These are phyloP conservation scores for Apus apus DNA, from an alignment of 2,113 vertebrate species.

Conservation along the genomic window DNA sequence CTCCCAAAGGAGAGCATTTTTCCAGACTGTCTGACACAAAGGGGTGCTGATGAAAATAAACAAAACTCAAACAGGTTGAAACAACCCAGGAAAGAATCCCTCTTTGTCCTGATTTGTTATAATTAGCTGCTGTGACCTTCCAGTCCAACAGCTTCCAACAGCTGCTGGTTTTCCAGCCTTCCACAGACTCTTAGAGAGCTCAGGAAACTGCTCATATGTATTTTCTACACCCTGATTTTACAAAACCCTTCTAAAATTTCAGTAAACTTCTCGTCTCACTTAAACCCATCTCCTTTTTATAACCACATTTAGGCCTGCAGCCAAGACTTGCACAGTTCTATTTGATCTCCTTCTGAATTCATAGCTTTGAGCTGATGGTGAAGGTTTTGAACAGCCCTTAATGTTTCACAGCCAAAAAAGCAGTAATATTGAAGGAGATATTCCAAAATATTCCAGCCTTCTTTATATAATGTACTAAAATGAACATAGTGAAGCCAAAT, in stretches of 20 bases:
- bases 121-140: neutral
- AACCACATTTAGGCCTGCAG: neutral
- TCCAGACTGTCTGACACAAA: neutral
- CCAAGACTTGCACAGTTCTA: neutral
- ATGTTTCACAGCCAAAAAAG: neutral
- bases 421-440: neutral
- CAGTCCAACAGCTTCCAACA: neutral
- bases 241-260: neutral
- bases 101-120: neutral
- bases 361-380: neutral
- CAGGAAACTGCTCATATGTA: fast-evolving
- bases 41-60: neutral
- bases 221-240: neutral
- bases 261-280: neutral
- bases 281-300: neutral
- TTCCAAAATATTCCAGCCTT: neutral
- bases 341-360: neutral
- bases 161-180: neutral
- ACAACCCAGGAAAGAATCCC: neutral
- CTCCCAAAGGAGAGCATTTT: neutral
- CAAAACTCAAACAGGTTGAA: neutral
- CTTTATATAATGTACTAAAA: neutral
- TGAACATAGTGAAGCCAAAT: neutral
- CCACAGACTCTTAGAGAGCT: fast-evolving
- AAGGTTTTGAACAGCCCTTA: neutral